Evolutionary conservation across 2,797 vertebrate species (phyloP).

Genomic region (Melanotaenia parkinsoni): DNA sequence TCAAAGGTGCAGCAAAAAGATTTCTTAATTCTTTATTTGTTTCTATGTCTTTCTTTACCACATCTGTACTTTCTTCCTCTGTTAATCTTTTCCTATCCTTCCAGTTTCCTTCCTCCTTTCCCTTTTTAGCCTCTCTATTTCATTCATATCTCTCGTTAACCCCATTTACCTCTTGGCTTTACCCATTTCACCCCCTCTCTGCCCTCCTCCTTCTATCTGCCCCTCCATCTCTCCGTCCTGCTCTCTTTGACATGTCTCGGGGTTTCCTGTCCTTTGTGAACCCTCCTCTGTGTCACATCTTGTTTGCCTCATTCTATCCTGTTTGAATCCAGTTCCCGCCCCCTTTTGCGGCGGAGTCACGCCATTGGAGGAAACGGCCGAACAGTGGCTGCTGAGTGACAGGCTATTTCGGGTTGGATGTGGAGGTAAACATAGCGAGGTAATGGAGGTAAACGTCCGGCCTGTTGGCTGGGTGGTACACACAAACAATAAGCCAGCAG

Average conservation of each 20-base stretch:
- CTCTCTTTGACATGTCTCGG: constrained; percentile 69
- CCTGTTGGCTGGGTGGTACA: constrained; percentile 38
- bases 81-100: constrained; percentile 17
- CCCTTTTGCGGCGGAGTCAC: constrained; percentile 63
- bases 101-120: constrained; percentile 35
- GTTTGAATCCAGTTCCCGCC: constrained; percentile 70
- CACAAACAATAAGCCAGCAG: constrained; percentile 60
- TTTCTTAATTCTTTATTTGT: constrained; percentile 26
- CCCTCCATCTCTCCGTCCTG: constrained; percentile 55
- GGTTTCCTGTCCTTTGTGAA: constrained; percentile 77
- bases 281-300: constrained; percentile 75
- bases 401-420: constrained; percentile 74
- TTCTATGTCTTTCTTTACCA: constrained; percentile 23
- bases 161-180: constrained; percentile 31
- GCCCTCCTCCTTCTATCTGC: constrained; percentile 45
- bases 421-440: constrained; percentile 74
- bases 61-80: constrained; percentile 31
- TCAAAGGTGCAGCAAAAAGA: constrained; percentile 51
- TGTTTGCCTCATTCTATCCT: constrained; percentile 80
- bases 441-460: constrained; percentile 77
- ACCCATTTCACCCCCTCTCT: constrained; percentile 18
- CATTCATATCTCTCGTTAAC: constrained; percentile 30
- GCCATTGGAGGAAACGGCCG: constrained; percentile 79
- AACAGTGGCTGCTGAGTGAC: constrained; percentile 77
- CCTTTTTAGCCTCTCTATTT: constrained; percentile 9